A percentile compares a stretch with the other conserved stretches of the same genome.
Evolutionary conservation across 2,888 invertebrate species (phyloP).

Genomic region (Polyommatus iphigenia): DNA sequence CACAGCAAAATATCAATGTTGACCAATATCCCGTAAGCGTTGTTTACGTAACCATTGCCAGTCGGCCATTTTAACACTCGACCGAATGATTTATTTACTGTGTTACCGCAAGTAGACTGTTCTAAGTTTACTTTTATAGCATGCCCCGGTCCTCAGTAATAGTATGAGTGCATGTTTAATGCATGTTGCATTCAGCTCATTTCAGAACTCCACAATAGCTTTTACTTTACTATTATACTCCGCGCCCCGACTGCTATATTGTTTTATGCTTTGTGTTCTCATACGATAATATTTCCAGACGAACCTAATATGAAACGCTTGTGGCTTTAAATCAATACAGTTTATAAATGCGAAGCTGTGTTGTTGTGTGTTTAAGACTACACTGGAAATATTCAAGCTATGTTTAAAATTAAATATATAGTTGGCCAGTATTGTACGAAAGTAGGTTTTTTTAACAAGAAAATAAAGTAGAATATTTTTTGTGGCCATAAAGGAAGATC

Average conservation of each 20-base stretch:
- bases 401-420: no score
- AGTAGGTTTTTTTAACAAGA: no score
- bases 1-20: no score
- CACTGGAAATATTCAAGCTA: no score
- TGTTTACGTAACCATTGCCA: no score
- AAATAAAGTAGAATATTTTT: no score
- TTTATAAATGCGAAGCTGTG: not conserved
- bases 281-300: not conserved
- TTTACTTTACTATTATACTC: not conserved
- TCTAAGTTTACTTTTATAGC: not conserved
- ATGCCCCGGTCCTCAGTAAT: not conserved
- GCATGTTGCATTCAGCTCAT: conserved; percentile 3
- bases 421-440: no score
- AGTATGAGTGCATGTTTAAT: not conserved
- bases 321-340: not conserved
- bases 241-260: not conserved
- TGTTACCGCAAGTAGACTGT: not conserved
- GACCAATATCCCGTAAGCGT: no score
- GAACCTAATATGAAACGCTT: not conserved
- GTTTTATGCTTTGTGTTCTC: not conserved
- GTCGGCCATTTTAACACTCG: not conserved
- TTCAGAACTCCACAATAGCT: not conserved
- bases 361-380: not conserved
- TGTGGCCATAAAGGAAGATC: no score
- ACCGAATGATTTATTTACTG: not conserved